Conservation (phyloP, 2,888 invertebrate species). For the Coecobrya sp. region DNA sequence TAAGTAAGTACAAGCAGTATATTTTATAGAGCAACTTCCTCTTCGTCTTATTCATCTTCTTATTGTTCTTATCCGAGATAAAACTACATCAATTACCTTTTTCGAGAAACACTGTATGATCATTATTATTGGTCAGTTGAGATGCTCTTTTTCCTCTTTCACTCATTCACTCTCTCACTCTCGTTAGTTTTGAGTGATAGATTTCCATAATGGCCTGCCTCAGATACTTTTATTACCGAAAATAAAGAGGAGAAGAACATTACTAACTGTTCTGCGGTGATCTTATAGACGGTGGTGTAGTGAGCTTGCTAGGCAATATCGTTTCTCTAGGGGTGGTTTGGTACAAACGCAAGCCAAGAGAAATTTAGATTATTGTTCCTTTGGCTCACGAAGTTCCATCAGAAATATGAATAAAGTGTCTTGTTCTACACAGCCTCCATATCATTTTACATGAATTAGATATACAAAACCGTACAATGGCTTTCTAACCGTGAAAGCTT, state of each 20-base stretch:
- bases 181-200: conserved; percentile 33
- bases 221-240: conserved; percentile 23
- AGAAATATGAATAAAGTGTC: neutral
- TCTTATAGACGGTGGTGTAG: neutral
- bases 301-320: conserved; percentile 23
- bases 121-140: conserved; percentile 39
- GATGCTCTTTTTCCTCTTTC: neutral
- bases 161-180: conserved; percentile 2
- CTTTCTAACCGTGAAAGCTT: neutral
- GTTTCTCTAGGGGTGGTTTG: conserved; percentile 21
- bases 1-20: neutral
- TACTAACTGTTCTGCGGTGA: conserved; percentile 34
- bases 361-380: neutral
- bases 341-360: neutral
- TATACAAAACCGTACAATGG: neutral
- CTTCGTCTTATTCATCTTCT: neutral
- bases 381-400: neutral
- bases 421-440: neutral
- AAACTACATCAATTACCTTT: conserved; percentile 41
- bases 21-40: conserved; percentile 61
- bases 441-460: neutral
- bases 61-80: conserved; percentile 48
- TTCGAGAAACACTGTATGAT: neutral
- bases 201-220: conserved; percentile 37
- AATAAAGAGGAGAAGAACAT: neutral